Base-by-base conservation (phyloP, 2,113 vertebrate genomes). In the Saccopteryx bilineata region DNA sequence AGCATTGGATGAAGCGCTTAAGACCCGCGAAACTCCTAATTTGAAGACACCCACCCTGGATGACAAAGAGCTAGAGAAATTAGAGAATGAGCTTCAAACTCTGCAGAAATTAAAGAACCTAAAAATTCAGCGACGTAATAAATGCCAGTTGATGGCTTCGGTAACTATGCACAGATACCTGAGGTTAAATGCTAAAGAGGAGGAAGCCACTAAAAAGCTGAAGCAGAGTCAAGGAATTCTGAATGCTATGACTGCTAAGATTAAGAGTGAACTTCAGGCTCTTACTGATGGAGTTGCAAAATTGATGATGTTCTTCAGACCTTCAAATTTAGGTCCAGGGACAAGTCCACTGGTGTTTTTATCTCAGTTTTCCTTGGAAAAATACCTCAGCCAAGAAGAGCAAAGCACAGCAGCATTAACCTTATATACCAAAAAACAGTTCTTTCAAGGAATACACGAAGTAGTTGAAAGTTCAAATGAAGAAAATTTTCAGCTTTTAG, bases 331-430 rank as follows among this genome's bases (percentile, higher is more conserved):
- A 66, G 97, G 97, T 28, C 92, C 88, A 68, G 66, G 80, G 0
- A 58, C 81, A 1, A 50, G 66, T 76, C 52, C 46, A 17, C 65
- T 97, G 23, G 96, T 98, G 66, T 98, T 99, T 94, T 97, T 99
- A 69, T 99, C 98, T 69, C 99, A 99, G 7, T 96, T 99, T 91
- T 80, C 98, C 76, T 97, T 99, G 98, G 98, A 99, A 93, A 97
- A 98, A 1, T 99, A 99, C 79, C 97, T 99, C 48, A 97, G 98
- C n/a, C 98, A 98, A 66, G 99, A 99, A 97, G 99, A 99, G 60
- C 97, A 98, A 92, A 99, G 98, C 97, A 99, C 99, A 3, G 98
- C 99, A 95, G 98, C 98, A 5, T 97, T 99, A 39, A 90, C 97
- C 1, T 95, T 97, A 0, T 98, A 99, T 89, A 98, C 99, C 4